phyloP scores from a whole-genome alignment of 1,140 invertebrate species.

The Drosophila micromelanica region DNA sequence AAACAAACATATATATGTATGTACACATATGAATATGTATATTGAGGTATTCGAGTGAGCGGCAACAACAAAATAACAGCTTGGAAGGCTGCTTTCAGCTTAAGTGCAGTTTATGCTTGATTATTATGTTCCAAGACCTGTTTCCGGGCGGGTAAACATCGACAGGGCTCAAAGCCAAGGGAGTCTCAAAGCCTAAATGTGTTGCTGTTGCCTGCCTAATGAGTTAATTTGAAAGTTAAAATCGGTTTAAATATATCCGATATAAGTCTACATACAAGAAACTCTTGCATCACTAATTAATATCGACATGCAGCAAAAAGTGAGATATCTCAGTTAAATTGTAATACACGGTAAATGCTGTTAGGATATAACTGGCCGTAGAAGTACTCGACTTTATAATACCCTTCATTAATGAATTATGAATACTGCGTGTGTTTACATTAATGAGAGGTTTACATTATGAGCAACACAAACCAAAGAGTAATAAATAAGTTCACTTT shows the following conservation, averaged over 20 bases:
- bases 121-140: slow-evolving; percentile 63
- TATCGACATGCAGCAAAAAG: background rate
- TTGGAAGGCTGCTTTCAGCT: slow-evolving; percentile 55
- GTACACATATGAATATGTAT: background rate
- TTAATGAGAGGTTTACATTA: too few species aligned
- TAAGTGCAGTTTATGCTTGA: slow-evolving; percentile 78
- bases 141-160: slow-evolving; percentile 66
- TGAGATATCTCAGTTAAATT: background rate
- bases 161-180: slow-evolving; percentile 1
- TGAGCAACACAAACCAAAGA: too few species aligned
- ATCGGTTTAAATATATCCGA: slow-evolving; percentile 18
- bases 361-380: too few species aligned
- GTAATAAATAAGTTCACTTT: too few species aligned
- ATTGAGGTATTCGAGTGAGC: slow-evolving; percentile 1
- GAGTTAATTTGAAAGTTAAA: slow-evolving; percentile 50
- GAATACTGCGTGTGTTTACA: too few species aligned
- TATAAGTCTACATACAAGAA: background rate
- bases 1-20: background rate
- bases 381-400: too few species aligned
- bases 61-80: slow-evolving; percentile 47
- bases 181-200: background rate
- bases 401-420: too few species aligned
- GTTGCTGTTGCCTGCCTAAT: slow-evolving; percentile 25
- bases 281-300: background rate
- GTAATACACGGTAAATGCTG: background rate